Evolutionary conservation across 2,888 invertebrate genomes (phyloP).

Genomic region (Brachylomia viminalis): DNA sequence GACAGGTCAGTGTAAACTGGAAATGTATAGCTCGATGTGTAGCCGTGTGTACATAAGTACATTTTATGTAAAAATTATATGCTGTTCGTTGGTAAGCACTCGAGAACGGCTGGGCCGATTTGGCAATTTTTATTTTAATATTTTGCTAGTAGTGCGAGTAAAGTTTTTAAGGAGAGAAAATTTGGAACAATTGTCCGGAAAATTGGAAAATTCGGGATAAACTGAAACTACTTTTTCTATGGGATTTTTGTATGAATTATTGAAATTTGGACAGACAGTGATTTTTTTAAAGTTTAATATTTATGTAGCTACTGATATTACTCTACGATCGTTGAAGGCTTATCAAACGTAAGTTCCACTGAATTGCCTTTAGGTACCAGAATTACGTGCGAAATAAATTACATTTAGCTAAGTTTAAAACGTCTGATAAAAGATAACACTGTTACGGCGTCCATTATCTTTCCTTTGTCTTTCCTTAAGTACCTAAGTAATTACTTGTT

Average conservation of each 20-base stretch:
- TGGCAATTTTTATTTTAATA: background rate
- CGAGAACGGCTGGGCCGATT: background rate
- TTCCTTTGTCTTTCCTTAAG: constrained; percentile 53
- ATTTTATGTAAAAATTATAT: background rate
- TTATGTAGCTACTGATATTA: background rate
- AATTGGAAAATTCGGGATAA: background rate
- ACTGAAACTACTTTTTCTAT: background rate
- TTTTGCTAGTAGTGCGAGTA: background rate
- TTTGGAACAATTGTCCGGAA: background rate
- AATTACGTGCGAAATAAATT: constrained; percentile 48
- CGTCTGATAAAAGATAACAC: constrained; percentile 62
- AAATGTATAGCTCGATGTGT: no score
- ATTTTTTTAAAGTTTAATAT: background rate
- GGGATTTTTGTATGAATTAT: background rate
- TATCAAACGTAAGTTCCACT: constrained; percentile 31
- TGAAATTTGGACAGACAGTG: background rate
- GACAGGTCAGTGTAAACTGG: no score
- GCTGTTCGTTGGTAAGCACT: background rate
- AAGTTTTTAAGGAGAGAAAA: background rate
- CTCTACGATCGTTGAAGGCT: background rate
- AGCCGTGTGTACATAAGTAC: no score
- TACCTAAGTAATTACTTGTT: constrained; percentile 55
- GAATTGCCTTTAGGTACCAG: constrained; percentile 40
- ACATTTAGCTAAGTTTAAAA: constrained; percentile 51
- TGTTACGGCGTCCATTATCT: constrained; percentile 61